phyloP scores from a whole-genome alignment of 2,888 invertebrate species.

The Conistra vaccinii region DNA sequence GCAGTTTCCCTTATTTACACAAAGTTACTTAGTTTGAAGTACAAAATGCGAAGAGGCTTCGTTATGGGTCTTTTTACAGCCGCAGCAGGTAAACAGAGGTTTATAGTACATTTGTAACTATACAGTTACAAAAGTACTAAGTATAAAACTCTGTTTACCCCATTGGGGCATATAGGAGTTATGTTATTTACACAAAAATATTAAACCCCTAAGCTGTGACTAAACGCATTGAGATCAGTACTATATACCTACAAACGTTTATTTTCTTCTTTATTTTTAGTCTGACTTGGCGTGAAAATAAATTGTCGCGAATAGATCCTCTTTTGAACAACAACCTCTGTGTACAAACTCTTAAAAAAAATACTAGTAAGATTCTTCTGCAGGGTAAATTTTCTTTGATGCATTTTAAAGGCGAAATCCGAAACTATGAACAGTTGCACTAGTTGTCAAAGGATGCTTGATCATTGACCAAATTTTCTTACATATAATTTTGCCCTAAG shows the following conservation, averaged over 20 bases:
- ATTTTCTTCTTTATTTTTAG: constrained; percentile 33
- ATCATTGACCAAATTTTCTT: no score
- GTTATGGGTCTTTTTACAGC: no score
- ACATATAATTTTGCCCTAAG: no score
- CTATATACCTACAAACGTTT: constrained; percentile 19
- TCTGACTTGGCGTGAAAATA: constrained; percentile 52
- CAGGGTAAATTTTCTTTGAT: not conserved
- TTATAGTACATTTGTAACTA: no score
- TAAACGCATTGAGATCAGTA: constrained; percentile 31
- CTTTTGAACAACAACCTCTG: constrained; percentile 45
- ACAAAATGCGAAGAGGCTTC: no score
- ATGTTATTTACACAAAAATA: not conserved
- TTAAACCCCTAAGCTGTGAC: constrained; percentile 35
- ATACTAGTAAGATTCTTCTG: no score
- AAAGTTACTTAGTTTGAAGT: no score
- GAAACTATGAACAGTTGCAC: not conserved
- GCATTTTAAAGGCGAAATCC: not conserved
- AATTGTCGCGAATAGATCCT: constrained; percentile 33
- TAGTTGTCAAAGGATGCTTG: no score
- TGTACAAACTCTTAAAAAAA: not conserved
- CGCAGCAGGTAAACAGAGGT: no score
- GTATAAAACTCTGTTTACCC: not conserved
- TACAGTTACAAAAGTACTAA: not conserved
- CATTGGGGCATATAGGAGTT: not conserved
- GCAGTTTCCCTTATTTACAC: no score